Evolutionary conservation across 2,113 vertebrate species (phyloP).

Genomic region (Syngnathus floridae): DNA sequence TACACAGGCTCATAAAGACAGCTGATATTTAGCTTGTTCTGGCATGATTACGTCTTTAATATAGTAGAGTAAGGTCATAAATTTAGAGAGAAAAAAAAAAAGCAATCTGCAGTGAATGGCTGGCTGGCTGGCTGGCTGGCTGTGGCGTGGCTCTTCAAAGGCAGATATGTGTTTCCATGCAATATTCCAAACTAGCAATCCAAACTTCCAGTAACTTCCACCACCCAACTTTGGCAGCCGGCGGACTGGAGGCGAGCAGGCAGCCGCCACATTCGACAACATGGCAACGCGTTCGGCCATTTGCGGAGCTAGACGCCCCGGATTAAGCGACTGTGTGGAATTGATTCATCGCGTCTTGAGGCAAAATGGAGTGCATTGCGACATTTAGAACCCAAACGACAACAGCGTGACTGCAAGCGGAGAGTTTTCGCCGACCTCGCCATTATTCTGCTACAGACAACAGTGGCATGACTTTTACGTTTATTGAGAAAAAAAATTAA

Average conservation of each 20-base stretch:
- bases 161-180: slow-evolving; percentile 10
- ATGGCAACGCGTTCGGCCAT: background rate
- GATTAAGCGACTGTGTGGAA: background rate
- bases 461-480: no score
- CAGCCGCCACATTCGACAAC: background rate
- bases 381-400: background rate
- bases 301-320: background rate
- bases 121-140: slow-evolving; percentile 6
- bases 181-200: slow-evolving; percentile 8
- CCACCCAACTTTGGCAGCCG: background rate
- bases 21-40: slow-evolving; percentile 16
- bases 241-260: background rate
- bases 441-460: background rate
- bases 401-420: background rate
- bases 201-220: slow-evolving; percentile 14
- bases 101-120: background rate
- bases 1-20: slow-evolving; percentile 14
- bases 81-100: background rate
- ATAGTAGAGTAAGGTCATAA: slow-evolving; percentile 1
- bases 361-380: background rate
- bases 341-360: background rate
- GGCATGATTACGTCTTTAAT: slow-evolving; percentile 2
- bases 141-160: slow-evolving; percentile 7
- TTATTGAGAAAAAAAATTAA: no score
- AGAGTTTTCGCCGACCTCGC: background rate